phyloP scores from a whole-genome alignment of 2,113 vertebrate species.

The Eira barbara region DNA sequence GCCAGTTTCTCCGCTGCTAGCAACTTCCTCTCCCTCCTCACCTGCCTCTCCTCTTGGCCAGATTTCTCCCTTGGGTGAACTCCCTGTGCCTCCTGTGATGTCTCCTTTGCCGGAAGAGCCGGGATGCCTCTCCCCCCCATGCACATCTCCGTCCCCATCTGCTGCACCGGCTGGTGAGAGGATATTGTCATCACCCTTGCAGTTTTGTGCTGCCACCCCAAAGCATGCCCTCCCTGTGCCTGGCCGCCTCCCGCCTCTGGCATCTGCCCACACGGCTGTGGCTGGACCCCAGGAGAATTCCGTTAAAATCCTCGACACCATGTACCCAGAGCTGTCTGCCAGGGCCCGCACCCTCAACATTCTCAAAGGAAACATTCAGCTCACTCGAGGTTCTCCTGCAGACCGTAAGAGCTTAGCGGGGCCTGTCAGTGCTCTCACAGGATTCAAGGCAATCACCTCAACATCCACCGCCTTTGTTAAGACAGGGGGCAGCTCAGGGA shows the following conservation, averaged over 20 bases:
- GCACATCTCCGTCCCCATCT: constrained; percentile 82
- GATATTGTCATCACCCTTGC: constrained; percentile 89
- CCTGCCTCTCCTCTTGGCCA: constrained; percentile 83
- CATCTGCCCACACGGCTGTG: constrained; percentile 75
- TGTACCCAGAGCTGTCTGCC: constrained; percentile 96
- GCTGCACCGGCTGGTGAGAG: constrained; percentile 72
- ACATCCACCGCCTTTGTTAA: constrained; percentile 94
- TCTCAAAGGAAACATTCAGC: constrained; percentile 91
- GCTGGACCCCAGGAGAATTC: constrained; percentile 90
- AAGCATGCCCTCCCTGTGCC: constrained; percentile 96
- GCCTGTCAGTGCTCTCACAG: constrained; percentile 81
- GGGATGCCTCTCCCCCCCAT: constrained; percentile 74
- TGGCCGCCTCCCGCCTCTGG: constrained; percentile 88
- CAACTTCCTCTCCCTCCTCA: constrained; percentile 79
- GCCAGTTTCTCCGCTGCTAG: constrained; percentile 76
- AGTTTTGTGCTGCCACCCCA: constrained; percentile 96
- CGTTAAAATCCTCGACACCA: constrained; percentile 93
- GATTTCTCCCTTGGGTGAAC: constrained; percentile 76
- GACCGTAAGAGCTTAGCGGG: constrained; percentile 69
- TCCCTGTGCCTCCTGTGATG: constrained; percentile 69
- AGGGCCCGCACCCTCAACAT: constrained; percentile 94
- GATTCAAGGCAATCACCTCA: constrained; percentile 90
- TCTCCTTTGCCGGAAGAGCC: constrained; percentile 73
- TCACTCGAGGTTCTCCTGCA: constrained; percentile 78
- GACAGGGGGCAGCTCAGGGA: constrained; percentile 79